Base-by-base conservation (phyloP, 1,140 invertebrate species). In the Drosophila sturtevanti region DNA sequence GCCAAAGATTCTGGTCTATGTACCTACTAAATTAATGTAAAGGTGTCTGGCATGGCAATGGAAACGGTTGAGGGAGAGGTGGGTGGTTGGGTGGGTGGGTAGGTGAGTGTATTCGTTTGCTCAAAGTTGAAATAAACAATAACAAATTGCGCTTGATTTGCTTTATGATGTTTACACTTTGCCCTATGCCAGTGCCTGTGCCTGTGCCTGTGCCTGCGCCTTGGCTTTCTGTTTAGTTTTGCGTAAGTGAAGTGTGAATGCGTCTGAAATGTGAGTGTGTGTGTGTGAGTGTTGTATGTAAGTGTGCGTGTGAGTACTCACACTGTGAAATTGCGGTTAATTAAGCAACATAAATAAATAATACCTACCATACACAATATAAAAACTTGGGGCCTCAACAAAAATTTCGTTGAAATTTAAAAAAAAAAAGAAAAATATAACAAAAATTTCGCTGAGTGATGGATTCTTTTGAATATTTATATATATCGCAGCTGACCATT, bases 101-200 rank as follows among this genome's bases (percentile, higher is more conserved):
- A 3, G 14, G 10, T 34, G 34, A 38, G 34, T 2, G 18, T 21
- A 38, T 81, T 70, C 63, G 62, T 75, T 86, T 87, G 81, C 82
- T 70, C 70, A 86, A 86, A 87, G 74, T 86, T 81, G 82, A 81
- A 86, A 86, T 87, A 86, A 86, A 86, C 81, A 86, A 86, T 86
- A 86, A 87, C 78, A 87, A 87, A 86, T 87, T 79, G 81, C 78
- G 82, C 78, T 86, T 81, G 82, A 87, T 86, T 86, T 86, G 82
- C 78, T 86, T 86, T 86, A 86, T 86, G 74, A 64, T 86, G 81
- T 86, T 86, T 86, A 86, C 78, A 81, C 63, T 75, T 63, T 52
- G 65, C 66, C 63, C 65, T n/a, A n/a, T n/a, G n/a, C n/a, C n/a
- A n/a, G n/a, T n/a, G n/a, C n/a, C n/a, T n/a, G n/a, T n/a, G n/a